phyloP scores from a whole-genome alignment of 2,888 invertebrate genomes.

The Branchinecta sandiegonensis region DNA sequence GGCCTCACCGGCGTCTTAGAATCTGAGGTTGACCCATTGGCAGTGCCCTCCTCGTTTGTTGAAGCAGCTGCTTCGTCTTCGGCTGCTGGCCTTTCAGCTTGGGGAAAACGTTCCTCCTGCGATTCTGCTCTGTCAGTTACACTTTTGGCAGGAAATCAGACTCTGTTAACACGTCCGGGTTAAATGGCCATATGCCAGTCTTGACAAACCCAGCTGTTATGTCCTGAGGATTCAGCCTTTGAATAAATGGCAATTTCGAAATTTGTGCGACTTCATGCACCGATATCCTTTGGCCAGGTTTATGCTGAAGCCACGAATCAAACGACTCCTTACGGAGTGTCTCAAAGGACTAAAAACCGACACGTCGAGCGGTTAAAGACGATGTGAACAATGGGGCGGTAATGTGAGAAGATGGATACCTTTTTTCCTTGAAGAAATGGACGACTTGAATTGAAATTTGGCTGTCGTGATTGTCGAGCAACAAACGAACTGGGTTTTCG shows the following conservation, averaged over 20 bases:
- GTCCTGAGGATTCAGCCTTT: conserved; percentile 26
- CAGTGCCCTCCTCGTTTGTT: too few species aligned
- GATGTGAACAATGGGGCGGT: too few species aligned
- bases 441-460: conserved; percentile 28
- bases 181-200: conserved; percentile 27
- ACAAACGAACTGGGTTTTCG: conserved; percentile 28
- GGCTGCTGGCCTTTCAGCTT: not conserved
- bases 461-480: conserved; percentile 30
- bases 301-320: conserved; percentile 30
- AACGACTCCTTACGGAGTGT: conserved; percentile 30
- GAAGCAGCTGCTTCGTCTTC: not conserved
- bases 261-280: conserved; percentile 31
- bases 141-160: conserved; percentile 26
- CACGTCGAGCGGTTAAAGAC: too few species aligned
- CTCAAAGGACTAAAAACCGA: too few species aligned
- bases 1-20: too few species aligned
- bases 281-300: conserved; percentile 30
- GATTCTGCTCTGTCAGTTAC: not conserved
- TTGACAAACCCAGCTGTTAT: conserved; percentile 26
- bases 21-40: too few species aligned
- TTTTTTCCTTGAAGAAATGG: conserved; percentile 31
- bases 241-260: conserved; percentile 25
- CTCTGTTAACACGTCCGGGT: conserved; percentile 27
- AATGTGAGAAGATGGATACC: conserved; percentile 34
- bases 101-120: not conserved